Base-by-base conservation (phyloP, 2,113 vertebrate genomes). In the Meles meles region DNA sequence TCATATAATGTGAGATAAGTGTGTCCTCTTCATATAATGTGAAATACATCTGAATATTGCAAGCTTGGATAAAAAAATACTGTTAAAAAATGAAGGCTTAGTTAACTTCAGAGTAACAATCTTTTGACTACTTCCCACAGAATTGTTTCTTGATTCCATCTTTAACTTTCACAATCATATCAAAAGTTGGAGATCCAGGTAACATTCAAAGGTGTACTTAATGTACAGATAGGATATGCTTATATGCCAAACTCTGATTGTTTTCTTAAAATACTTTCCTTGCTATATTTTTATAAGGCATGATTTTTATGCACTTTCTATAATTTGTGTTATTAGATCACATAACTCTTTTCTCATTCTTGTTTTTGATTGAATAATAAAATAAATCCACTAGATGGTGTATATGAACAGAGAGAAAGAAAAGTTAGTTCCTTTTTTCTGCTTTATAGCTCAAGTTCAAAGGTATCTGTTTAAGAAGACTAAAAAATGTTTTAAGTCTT, bases 341-440 rank as follows among this genome's bases (percentile, higher is more conserved):
- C 23, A 57, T 25, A 95, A 31, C 8, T 76, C 9, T 94, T 93
- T 93, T 69, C 37, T 61, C 67, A 84, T 83, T 90, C 39, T 44
- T 95, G 6, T 59, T 85, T 71, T 90, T 44, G 8, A 67, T 55
- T 86, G 74, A 96, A 44, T 61, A 89, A 85, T 86, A 69, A 69
- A 37, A 69, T 20, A 95, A 94, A 87, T 79, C 69, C 93, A 47
- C 83, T 89, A 96, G 61, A 91, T 23, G 29, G 42, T 97, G 61
- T 79, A 13, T 57, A 83, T 47, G 44, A 37, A n/a, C 52, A 96
- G 12, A 90, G 37, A 86, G n/a, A 92, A 65, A 90, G 72, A 92
- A 94, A 90, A 87, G 13, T 77, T 92, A 81, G 23, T 94, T 83
- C n/a, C 29, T 27, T 91, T 94, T 79, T 80, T 72, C 42, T 63